phyloP scores from a whole-genome alignment of 2,888 invertebrate genomes.

The Melanotus villosus region DNA sequence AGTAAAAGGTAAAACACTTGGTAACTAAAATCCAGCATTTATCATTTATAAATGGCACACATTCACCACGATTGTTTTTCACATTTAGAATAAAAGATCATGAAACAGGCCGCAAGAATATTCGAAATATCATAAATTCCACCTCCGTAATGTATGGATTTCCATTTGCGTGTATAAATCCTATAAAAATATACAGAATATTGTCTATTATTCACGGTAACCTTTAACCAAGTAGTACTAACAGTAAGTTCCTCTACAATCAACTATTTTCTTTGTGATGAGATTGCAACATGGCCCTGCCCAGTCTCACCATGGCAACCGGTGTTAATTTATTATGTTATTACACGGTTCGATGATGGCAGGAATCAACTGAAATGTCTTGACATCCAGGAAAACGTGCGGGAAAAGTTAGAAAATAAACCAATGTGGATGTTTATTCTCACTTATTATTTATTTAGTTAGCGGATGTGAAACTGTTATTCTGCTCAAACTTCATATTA shows the following conservation, averaged over 20 bases:
- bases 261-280: conserved; percentile 18
- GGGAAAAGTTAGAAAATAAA: not conserved
- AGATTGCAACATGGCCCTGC: conserved; percentile 16
- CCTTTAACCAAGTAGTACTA: conserved; percentile 11
- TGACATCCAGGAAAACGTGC: conserved; percentile 6
- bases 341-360: conserved; percentile 30
- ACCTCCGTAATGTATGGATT: not conserved
- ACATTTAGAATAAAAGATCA: no score
- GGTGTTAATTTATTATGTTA: conserved; percentile 35
- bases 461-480: no score
- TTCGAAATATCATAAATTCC: conserved; percentile 15
- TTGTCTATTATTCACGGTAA: conserved; percentile 17
- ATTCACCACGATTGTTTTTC: no score
- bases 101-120: not conserved
- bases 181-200: conserved; percentile 11
- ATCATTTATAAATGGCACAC: no score
- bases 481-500: no score
- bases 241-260: conserved; percentile 8
- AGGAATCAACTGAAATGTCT: conserved; percentile 11
- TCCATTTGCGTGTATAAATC: conserved; percentile 2
- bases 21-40: no score
- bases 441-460: no score
- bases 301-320: conserved; percentile 22
- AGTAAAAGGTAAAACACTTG: no score
- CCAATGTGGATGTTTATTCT: no score